Conservation (phyloP, 2,888 invertebrate genomes). For the Pachycephus smyrnensis region DNA sequence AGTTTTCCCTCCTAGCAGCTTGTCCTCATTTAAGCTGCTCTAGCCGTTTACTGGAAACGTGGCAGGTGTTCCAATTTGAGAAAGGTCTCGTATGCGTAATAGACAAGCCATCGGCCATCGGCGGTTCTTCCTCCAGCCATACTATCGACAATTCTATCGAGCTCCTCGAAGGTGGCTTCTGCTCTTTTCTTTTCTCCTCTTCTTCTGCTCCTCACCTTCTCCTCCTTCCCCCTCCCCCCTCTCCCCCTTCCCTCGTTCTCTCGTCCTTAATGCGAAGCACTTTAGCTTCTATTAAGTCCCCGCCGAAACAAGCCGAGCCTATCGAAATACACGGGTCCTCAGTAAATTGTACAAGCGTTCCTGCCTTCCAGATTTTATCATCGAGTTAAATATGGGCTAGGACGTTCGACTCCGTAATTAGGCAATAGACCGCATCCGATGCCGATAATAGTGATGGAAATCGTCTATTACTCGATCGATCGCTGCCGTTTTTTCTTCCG, state of each 20-base stretch:
- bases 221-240: constrained; percentile 33
- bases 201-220: not conserved
- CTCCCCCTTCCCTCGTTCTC: constrained; percentile 10
- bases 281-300: constrained; percentile 21
- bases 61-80: constrained; percentile 1
- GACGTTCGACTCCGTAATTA: constrained; percentile 20
- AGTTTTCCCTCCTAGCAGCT: too few relatives aligned
- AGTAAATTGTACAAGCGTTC: constrained; percentile 8
- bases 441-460: constrained; percentile 22
- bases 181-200: not conserved
- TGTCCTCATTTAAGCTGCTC: too few relatives aligned
- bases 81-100: not conserved
- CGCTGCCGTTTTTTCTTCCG: constrained; percentile 13
- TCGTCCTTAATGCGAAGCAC: constrained; percentile 21
- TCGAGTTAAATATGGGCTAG: constrained; percentile 20
- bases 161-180: not conserved
- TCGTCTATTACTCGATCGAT: constrained; percentile 21
- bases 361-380: constrained; percentile 18
- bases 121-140: too few relatives aligned
- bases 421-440: constrained; percentile 25
- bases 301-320: constrained; percentile 3
- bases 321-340: constrained; percentile 3
- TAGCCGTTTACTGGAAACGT: not conserved
- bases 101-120: too few relatives aligned
- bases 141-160: too few relatives aligned